Evolutionary conservation across 2,797 vertebrate genomes (phyloP).

Genomic region (Pelobates cultripes): DNA sequence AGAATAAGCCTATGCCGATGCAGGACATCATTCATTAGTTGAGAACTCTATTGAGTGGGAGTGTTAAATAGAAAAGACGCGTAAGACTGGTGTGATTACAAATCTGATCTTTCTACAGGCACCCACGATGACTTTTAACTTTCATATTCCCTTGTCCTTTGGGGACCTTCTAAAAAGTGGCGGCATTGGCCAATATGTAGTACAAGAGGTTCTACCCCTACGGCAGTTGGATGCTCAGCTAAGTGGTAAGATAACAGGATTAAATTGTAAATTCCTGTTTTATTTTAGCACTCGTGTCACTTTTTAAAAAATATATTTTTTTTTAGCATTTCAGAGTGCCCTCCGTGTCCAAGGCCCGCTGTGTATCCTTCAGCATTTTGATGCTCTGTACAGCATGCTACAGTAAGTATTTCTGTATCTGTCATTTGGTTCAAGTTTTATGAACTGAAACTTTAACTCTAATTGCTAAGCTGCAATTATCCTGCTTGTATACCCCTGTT

Average conservation of each 20-base stretch:
- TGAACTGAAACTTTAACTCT: too few relatives aligned
- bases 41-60: too few relatives aligned
- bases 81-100: too few relatives aligned
- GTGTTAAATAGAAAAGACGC: too few relatives aligned
- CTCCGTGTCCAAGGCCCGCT: constrained; percentile 78
- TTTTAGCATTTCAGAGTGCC: constrained; percentile 78
- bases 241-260: constrained; percentile 70
- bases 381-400: constrained; percentile 85
- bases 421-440: too few relatives aligned
- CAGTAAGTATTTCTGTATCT: constrained; percentile 77
- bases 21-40: too few relatives aligned
- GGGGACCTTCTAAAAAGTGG: constrained; percentile 82
- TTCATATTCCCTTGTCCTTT: constrained; percentile 78
- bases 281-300: neutral
- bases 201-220: constrained; percentile 79
- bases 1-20: too few relatives aligned
- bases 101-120: neutral
- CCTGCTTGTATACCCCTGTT: too few relatives aligned
- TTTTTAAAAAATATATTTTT: neutral
- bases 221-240: constrained; percentile 75
- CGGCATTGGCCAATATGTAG: constrained; percentile 85
- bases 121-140: constrained; percentile 68
- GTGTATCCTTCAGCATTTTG: constrained; percentile 89
- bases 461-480: too few relatives aligned
- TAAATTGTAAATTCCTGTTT: too few relatives aligned